Conservation (phyloP, 92 coral and sea anemone genomes). For the Phenganax stokvisi region DNA sequence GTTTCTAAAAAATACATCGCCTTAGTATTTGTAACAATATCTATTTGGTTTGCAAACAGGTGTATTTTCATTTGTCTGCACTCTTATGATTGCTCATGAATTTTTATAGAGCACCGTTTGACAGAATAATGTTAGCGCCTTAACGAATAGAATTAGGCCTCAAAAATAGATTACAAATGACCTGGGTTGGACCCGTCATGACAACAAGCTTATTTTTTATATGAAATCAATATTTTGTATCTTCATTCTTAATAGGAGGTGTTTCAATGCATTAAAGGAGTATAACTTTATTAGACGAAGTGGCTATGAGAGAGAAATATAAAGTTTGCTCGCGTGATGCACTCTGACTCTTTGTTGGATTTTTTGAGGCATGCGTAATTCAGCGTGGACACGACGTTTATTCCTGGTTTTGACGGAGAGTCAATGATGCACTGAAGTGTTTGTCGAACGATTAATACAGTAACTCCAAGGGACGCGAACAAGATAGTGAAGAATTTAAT, state of each 20-base stretch:
- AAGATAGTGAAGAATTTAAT: background rate
- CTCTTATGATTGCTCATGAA: constrained; percentile 13
- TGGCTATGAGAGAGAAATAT: background rate
- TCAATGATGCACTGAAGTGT: background rate
- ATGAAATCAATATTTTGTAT: background rate
- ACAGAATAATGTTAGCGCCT: background rate
- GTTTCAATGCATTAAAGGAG: background rate
- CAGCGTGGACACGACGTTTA: background rate
- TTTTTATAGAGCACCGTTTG: constrained; percentile 10
- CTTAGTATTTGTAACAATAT: background rate
- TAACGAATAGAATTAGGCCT: background rate
- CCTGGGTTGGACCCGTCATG: background rate
- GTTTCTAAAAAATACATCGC: background rate
- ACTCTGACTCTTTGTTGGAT: too few relatives aligned
- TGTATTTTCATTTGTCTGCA: background rate
- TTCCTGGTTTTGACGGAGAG: background rate
- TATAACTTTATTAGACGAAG: background rate
- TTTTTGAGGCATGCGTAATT: background rate
- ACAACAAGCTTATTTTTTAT: background rate
- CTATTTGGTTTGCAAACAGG: background rate
- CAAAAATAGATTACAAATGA: background rate
- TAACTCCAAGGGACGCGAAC: background rate
- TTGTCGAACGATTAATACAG: constrained; percentile 6
- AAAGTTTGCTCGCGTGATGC: background rate
- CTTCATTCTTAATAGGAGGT: background rate